A percentile compares a stretch with the other conserved stretches of the same genome.
Evolutionary conservation across 2,113 vertebrate species (phyloP).

Genomic region (Trogon surrucura): DNA sequence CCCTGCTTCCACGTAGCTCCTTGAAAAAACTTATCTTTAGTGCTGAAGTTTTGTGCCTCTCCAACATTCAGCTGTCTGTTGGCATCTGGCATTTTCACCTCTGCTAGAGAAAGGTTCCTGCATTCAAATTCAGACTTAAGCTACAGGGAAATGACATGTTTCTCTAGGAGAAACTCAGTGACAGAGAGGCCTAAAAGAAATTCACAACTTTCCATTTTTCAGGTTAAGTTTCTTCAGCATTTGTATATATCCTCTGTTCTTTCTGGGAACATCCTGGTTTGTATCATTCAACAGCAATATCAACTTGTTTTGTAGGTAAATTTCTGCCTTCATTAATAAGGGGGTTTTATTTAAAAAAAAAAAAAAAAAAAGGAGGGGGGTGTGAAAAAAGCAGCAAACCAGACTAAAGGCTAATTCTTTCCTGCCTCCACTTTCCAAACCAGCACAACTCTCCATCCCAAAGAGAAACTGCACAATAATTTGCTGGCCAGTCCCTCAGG

Average conservation of each 20-base stretch:
- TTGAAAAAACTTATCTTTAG: not conserved
- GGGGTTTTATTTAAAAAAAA: not conserved
- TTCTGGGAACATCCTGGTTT: not conserved
- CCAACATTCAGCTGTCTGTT: not conserved
- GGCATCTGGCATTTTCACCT: not conserved
- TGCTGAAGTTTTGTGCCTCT: not conserved
- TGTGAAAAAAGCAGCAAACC: too few relatives aligned
- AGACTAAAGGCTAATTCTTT: not conserved
- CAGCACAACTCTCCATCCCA: not conserved
- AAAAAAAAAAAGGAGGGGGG: not conserved
- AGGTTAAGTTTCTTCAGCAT: not conserved
- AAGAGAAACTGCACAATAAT: not conserved
- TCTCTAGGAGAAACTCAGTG: not conserved
- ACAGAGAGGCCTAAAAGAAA: not conserved
- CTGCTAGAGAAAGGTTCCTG: not conserved
- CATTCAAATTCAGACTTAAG: not conserved
- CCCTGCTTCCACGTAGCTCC: not conserved
- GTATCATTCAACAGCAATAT: not conserved
- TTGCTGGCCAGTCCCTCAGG: not conserved
- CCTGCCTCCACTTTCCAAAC: not conserved
- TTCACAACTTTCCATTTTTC: not conserved
- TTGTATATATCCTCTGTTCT: not conserved
- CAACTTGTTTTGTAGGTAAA: not conserved
- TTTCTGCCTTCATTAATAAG: not conserved
- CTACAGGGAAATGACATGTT: not conserved